Evolutionary conservation across 92 coral and sea anemone species (phyloP).

Genomic region (Phenganax subtilis): DNA sequence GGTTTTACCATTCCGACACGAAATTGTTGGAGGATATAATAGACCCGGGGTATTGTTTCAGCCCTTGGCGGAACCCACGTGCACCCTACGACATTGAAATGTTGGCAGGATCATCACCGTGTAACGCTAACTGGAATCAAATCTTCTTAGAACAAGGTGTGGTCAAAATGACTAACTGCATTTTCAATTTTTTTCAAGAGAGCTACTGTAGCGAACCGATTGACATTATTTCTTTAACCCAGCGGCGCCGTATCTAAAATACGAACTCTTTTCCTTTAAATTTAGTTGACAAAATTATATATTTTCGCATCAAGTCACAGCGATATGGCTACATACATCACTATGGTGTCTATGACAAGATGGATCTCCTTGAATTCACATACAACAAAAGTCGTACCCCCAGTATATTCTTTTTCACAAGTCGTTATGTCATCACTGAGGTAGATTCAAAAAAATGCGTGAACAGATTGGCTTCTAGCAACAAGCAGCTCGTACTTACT

Average conservation of each 20-base stretch:
- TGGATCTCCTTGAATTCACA: constrained; percentile 2
- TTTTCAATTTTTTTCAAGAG: no score
- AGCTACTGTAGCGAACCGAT: no score
- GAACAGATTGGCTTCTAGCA: not conserved
- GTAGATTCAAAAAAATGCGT: not conserved
- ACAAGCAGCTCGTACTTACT: not conserved
- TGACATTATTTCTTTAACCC: no score
- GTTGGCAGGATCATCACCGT: not conserved
- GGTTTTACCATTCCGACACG: not conserved
- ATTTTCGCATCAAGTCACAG: not conserved
- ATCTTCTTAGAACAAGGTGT: constrained; percentile 3
- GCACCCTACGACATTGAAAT: not conserved
- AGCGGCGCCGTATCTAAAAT: no score
- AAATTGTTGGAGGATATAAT: not conserved
- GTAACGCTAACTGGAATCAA: not conserved
- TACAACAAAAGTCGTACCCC: not conserved
- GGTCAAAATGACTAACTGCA: no score
- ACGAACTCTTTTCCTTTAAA: no score
- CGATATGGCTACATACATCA: constrained; percentile 15
- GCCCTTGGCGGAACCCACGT: not conserved
- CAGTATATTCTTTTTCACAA: not conserved
- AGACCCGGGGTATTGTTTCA: not conserved
- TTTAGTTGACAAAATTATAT: not conserved
- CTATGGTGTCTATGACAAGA: not conserved
- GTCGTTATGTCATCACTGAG: not conserved